Evolutionary conservation across 2,797 vertebrate genomes (phyloP), one percentile per base, ranked within the genome.

Genomic region (Distichodus sexfasciatus): DNA sequence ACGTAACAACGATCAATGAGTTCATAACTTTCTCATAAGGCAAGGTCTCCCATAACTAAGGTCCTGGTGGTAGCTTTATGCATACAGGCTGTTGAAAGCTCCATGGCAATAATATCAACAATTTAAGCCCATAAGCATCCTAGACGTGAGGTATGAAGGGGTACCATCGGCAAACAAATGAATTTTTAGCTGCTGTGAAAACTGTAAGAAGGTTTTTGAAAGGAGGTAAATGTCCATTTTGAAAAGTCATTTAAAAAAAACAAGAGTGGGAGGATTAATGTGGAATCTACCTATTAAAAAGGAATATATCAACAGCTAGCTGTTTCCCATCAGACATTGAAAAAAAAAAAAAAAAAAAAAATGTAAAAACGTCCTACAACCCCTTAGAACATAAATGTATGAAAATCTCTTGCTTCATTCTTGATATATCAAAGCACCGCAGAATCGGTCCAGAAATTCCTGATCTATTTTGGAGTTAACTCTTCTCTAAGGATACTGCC

Each of bases 401-500:
- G n/a, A n/a, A n/a, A n/a, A n/a, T n/a, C 11, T 0, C 3, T 1
- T 11, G 40, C 53, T 17, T 61, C 44, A 11, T 70, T 70, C 15
- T 53, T 60, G 15, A 59, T 59, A 5, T 66, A 72, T 5, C 59
- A 48, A 1, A 71, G 46, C 8, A 67, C 71, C 6, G 69, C 66
- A 10, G 67, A 75, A 54, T 75, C 62, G 0, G 62, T 75, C 68
- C 62, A 75, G 19, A 75, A 75, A 72, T 15, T 76, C 64, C 10
- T 69, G 19, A 28, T 69, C 44, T 4, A 70, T 57, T 33, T 58
- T 70, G 6, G 70, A n/a, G 21, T 48, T 44, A 69, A 54, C 41
- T 75, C 72, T 57, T 64, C 60, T 11, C n/a, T 60, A 6, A 75
- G 19, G 12, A 71, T 3, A 1, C 31, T 48, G 11, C 61, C 60